Evolutionary conservation across 1,140 invertebrate species (phyloP).

Genomic region (Drosophila micromelanica): DNA sequence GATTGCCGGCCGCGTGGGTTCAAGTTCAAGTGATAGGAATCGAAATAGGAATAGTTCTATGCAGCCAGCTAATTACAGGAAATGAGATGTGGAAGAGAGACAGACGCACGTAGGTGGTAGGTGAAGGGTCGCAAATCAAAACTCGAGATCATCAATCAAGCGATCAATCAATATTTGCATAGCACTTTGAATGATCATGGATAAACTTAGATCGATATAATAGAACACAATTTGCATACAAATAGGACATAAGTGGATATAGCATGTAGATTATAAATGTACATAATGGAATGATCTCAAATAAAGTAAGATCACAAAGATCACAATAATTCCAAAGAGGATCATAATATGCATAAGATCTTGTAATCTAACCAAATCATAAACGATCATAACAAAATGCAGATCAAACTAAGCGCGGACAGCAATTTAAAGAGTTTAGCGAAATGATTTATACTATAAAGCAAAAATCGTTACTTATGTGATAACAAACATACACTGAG

Average conservation of each 20-base stretch:
- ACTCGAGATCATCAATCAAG: slow-evolving; percentile 25
- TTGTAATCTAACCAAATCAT: too few species aligned
- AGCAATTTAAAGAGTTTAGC: too few species aligned
- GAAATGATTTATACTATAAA: too few species aligned
- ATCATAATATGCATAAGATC: too few species aligned
- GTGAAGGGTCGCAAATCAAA: slow-evolving; percentile 19
- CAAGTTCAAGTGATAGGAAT: slow-evolving; percentile 25
- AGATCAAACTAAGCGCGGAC: too few species aligned
- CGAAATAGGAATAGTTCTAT: too few species aligned
- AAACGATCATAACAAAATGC: too few species aligned
- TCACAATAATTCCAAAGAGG: too few species aligned
- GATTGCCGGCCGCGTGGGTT: slow-evolving; percentile 22
- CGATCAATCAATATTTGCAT: slow-evolving; percentile 45
- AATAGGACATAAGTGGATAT: neutral
- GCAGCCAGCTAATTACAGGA: slow-evolving; percentile 24
- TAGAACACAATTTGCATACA: neutral
- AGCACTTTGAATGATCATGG: neutral
- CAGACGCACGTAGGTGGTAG: slow-evolving; percentile 4
- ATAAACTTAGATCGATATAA: neutral
- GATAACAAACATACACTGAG: too few species aligned
- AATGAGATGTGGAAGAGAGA: neutral
- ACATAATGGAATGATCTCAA: neutral
- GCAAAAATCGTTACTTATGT: too few species aligned
- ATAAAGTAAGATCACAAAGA: too few species aligned
- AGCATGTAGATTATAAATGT: too few species aligned